phyloP scores from a whole-genome alignment of 2,888 invertebrate genomes.

The Dynastes tityus region DNA sequence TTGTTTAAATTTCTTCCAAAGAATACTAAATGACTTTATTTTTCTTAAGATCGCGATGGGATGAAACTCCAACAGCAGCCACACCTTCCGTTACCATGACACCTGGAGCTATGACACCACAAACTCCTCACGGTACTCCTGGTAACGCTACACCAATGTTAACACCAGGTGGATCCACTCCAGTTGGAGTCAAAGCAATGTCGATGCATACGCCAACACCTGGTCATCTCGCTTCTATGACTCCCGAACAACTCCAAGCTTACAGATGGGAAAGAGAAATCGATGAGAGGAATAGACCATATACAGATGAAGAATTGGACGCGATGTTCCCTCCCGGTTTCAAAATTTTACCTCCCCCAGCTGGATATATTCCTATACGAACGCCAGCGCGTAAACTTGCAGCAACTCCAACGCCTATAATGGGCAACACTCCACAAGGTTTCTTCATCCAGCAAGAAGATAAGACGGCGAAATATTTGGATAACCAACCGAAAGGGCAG shows the following conservation, averaged over 20 bases:
- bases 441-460: conserved; percentile 97
- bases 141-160: conserved; percentile 75
- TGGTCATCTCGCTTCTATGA: conserved; percentile 97
- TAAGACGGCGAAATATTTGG: conserved; percentile 89
- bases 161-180: conserved; percentile 89
- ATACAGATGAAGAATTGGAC: conserved; percentile 97
- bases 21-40: not conserved
- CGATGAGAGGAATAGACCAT: conserved; percentile 96
- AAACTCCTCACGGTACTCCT: conserved; percentile 82
- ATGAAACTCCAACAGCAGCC: conserved; percentile 89
- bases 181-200: conserved; percentile 96
- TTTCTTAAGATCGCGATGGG: conserved; percentile 87
- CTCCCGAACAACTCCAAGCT: conserved; percentile 98
- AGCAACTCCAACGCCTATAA: conserved; percentile 98
- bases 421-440: conserved; percentile 88
- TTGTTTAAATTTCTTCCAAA: not conserved
- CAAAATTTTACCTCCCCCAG: conserved; percentile 96
- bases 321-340: conserved; percentile 98
- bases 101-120: conserved; percentile 77
- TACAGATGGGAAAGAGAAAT: conserved; percentile 99
- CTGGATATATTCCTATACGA: conserved; percentile 76
- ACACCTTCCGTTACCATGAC: conserved; percentile 76
- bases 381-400: conserved; percentile 98
- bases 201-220: conserved; percentile 98
- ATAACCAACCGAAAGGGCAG: conserved; percentile 96